These are phyloP conservation scores for Euphonia xanthogaster DNA, from an alignment of 2,797 vertebrate species.

Conservation along the genomic window DNA sequence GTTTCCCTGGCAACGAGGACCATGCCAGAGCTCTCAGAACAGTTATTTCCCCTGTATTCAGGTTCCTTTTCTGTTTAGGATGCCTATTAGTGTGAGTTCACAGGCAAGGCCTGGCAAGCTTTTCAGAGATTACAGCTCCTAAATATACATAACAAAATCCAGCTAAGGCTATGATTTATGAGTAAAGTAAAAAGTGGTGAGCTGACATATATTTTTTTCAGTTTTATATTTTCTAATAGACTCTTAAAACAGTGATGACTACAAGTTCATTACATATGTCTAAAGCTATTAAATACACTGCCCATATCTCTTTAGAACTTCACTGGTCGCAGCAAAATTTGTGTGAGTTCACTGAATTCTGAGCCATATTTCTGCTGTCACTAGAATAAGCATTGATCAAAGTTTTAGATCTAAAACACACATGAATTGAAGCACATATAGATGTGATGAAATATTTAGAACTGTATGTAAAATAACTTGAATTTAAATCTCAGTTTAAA, in stretches of 20 bases:
- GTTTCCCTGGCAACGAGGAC: constrained; percentile 79
- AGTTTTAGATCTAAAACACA: background rate
- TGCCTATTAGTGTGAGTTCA: constrained; percentile 63
- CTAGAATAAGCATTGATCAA: background rate
- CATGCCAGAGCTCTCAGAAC: constrained; percentile 74
- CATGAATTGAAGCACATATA: background rate
- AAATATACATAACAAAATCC: constrained; percentile 5
- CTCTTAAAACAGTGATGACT: background rate
- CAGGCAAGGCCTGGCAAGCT: constrained; percentile 56
- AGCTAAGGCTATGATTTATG: background rate
- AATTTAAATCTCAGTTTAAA: background rate
- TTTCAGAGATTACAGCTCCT: constrained; percentile 50
- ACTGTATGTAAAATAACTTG: background rate
- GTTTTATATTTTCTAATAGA: background rate
- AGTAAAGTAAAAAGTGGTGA: background rate
- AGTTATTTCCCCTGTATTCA: constrained; percentile 57
- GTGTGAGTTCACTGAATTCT: background rate
- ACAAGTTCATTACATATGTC: background rate
- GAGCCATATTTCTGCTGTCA: background rate
- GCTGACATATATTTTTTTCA: background rate
- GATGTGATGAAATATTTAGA: background rate
- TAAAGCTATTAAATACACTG: background rate
- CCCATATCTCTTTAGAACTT: background rate
- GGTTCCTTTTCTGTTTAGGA: constrained; percentile 68
- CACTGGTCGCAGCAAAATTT: background rate